Base-by-base conservation (phyloP, 2,888 invertebrate genomes). In the Zaprionus lineosus region DNA sequence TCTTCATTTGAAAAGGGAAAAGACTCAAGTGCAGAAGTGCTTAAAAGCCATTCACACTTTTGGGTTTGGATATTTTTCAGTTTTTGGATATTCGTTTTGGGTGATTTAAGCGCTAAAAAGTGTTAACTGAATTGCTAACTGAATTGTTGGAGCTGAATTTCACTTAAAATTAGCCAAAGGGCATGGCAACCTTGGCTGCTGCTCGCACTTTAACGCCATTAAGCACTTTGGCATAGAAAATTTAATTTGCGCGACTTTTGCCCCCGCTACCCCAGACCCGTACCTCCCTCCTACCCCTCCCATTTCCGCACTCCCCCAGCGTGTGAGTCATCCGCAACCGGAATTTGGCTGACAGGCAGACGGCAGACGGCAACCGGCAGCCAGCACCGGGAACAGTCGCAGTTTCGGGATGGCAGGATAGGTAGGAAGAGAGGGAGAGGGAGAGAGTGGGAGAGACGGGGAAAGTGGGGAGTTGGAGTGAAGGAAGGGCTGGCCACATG, bases 261-360 rank as follows among this genome's bases (percentile, higher is more conserved):
- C 31, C 8, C 3, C 29, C 14, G 37, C 18, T 58, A 33, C 18
- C 16, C 16, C 14, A 1, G n/a, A n/a, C n/a, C n/a, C n/a, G n/a
- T 7, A 12, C 7, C 43, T 34, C 11, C 28, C 40, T 31, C 19
- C 7, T 15, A 6, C 3, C 8, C 7, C n/a, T 21, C n/a, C 11
- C 7, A n/a, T n/a, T n/a, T n/a, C 3, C n/a, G 1, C 3, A 3
- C 19, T 18, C 9, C 11, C 21, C 11, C 3, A n/a, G 15, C 29
- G 39, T 52, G 53, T 86, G 84, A 86, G 58, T 78, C 78, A 78
- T 76, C 82, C 55, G 84, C 86, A 81, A 76, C 77, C 86, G 86
- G 84, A 78, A 86, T 78, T 77, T 56, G 65, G 65, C 47, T 62
- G 77, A 72, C 76, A 72, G 84, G 57, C 69, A 62, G n/a, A n/a